A percentile compares a stretch with the other conserved stretches of the same genome.
Evolutionary conservation across 2,113 vertebrate species (phyloP).

Genomic region (Lophura nycthemera): DNA sequence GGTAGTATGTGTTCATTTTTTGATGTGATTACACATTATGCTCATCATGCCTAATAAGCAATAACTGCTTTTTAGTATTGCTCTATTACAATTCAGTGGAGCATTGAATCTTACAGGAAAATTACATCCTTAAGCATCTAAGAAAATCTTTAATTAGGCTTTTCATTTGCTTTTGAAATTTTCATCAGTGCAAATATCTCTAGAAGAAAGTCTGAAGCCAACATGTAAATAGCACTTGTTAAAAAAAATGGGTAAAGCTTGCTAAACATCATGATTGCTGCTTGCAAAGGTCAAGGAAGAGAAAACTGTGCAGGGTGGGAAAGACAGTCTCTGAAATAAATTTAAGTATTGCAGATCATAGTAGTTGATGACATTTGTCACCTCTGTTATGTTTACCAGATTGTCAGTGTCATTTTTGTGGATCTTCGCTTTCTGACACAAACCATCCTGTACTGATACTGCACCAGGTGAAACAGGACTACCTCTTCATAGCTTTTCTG

Average conservation of each 20-base stretch:
- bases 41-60: background rate
- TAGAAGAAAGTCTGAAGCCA: background rate
- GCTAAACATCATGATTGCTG: background rate
- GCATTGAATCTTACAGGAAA: background rate
- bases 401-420: background rate
- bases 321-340: background rate
- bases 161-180: conserved; percentile 10
- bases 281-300: background rate
- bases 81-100: background rate
- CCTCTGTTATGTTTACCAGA: background rate
- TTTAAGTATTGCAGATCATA: background rate
- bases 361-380: background rate
- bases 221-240: background rate
- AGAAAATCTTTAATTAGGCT: background rate
- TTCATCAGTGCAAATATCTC: background rate
- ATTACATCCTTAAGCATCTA: background rate
- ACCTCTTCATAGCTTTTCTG: background rate
- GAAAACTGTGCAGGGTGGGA: background rate
- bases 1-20: background rate
- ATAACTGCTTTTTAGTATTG: background rate
- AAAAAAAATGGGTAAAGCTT: background rate
- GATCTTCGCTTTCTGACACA: background rate
- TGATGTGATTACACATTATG: background rate
- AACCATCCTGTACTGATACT: background rate
- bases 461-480: background rate